These are phyloP conservation scores for Amblyjoppa fuscipennis DNA, from an alignment of 2,888 invertebrate genomes.

Conservation along the genomic window DNA sequence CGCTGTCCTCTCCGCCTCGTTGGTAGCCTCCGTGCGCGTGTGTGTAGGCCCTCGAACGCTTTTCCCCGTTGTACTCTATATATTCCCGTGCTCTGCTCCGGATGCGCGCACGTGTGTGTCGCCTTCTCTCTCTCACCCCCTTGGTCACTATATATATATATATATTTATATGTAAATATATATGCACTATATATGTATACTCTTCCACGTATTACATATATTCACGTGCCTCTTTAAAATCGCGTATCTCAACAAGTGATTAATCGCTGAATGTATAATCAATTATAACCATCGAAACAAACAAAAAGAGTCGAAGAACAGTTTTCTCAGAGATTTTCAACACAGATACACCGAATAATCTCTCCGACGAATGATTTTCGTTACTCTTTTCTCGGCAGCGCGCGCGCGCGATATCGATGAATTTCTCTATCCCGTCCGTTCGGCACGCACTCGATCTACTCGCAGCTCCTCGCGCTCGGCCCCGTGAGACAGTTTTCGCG, in stretches of 20 bases:
- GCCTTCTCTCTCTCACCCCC: constrained; percentile 48
- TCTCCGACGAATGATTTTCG: neutral
- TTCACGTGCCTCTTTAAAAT: constrained; percentile 10
- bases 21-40: neutral
- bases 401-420: too few relatives aligned
- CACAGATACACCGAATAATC: neutral
- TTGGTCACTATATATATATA: constrained; percentile 17
- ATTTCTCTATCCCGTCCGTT: too few relatives aligned
- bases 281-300: neutral
- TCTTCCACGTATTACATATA: constrained; percentile 4
- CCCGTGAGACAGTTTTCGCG: too few relatives aligned
- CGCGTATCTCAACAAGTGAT: neutral
- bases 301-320: neutral
- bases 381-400: too few relatives aligned
- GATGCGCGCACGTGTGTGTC: constrained; percentile 63
- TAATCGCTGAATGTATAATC: neutral
- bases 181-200: constrained; percentile 5
- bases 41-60: constrained; percentile 25
- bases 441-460: too few relatives aligned
- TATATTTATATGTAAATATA: neutral
- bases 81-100: constrained; percentile 41
- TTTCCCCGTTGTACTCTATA: constrained; percentile 29
- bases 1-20: constrained; percentile 2
- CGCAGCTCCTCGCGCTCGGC: too few relatives aligned
- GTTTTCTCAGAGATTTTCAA: neutral